Base-by-base conservation (phyloP, 2,113 vertebrate genomes). In the Pongo pygmaeus region DNA sequence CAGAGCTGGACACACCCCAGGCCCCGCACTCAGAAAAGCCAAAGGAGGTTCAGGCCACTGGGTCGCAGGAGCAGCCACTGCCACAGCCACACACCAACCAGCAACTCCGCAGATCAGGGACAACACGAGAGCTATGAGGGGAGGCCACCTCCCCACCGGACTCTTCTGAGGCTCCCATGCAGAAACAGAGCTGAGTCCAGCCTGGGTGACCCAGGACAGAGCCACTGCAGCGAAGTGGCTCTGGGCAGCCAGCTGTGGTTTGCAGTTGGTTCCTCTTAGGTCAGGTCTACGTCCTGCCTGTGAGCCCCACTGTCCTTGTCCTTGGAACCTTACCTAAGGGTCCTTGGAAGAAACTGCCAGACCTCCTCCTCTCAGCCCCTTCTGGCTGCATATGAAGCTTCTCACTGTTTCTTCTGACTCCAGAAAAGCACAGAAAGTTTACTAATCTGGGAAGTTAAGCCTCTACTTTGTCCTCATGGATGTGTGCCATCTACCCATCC, bases 251-350 rank as follows among this genome's bases (percentile, higher is more conserved):
- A 40, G 32, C 70, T 40, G 70, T 20, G 20, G 70, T 22, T 5
- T 38, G n/a, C n/a, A 22, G 70, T 22, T 38, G 4, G 20, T 9
- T 38, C 70, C n/a, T 72, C 70, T 38, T 20, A 20, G n/a, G 8
- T 38, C n/a, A 38, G 20, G 18, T 4, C 20, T 38, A 11, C 0
- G 0, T 70, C n/a, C n/a, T 1, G 20, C 18, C 70, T 72, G n/a
- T 38, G 70, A 40, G 70, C n/a, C n/a, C 70, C 0, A 0, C 8
- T 11, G n/a, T 38, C 18, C 70, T 23, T 4, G 6, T 72, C n/a
- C 9, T n/a, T 70, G 69, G 69, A 4, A 1, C 35, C 35, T 72
- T 72, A 40, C 18, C 10, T 22, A 72, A 72, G 9, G 20, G 70
- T 40, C n/a, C n/a, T 5, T 22, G 70, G n/a, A 38, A 40, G n/a